Conservation (phyloP, 1,140 invertebrate genomes). For the Ladona fulva region DNA sequence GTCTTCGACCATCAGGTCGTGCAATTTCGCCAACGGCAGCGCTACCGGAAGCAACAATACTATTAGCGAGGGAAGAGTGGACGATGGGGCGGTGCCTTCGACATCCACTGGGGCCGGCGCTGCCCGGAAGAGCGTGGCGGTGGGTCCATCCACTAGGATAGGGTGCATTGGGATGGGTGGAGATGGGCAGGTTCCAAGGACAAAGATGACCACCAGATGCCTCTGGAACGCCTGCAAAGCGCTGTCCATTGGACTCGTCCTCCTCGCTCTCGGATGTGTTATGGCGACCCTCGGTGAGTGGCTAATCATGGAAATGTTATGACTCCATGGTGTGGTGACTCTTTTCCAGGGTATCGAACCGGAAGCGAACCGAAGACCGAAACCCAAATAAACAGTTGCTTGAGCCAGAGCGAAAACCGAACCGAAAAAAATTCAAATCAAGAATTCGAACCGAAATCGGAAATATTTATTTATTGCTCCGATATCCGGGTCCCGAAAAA, state of each 20-base stretch:
- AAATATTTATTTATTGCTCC: no score
- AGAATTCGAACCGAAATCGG: no score
- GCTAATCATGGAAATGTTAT: background rate
- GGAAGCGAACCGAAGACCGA: no score
- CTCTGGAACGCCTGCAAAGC: constrained; percentile 85
- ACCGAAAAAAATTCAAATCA: no score
- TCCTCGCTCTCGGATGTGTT: constrained; percentile 74
- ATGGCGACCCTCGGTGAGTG: constrained; percentile 81
- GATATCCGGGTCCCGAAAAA: no score
- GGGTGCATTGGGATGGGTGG: constrained; percentile 8
- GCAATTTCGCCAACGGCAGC: background rate
- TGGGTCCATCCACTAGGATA: background rate
- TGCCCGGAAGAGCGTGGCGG: background rate
- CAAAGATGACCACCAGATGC: constrained; percentile 76
- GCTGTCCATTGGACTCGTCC: constrained; percentile 66
- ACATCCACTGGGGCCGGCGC: background rate
- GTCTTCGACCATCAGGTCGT: background rate
- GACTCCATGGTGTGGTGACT: no score
- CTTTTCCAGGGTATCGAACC: no score
- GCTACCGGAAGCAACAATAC: background rate
- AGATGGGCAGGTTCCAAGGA: constrained; percentile 43
- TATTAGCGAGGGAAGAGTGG: background rate
- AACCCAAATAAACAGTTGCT: no score
- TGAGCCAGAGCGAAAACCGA: no score
- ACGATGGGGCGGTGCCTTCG: background rate